Conservation (phyloP, 2,797 vertebrate species). For the Sebastes itinus region DNA sequence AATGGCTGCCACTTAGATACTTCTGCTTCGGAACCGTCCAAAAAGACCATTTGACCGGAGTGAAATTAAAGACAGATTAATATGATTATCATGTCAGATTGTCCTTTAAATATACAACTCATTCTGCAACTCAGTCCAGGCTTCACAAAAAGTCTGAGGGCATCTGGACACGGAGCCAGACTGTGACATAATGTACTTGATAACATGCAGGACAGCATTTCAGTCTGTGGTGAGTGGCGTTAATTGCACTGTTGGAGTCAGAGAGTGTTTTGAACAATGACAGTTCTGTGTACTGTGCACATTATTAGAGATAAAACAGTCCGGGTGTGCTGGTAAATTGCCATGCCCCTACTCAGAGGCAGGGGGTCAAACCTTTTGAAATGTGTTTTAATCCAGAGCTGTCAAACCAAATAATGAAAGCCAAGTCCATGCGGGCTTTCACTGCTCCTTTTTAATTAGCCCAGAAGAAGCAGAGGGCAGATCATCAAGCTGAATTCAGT, state of each 20-base stretch:
- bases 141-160: background rate
- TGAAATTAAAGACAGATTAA: background rate
- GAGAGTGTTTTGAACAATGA: conserved; percentile 44
- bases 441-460: conserved; percentile 73
- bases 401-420: conserved; percentile 59
- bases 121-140: background rate
- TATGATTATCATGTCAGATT: background rate
- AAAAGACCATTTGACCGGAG: background rate
- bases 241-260: conserved; percentile 37
- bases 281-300: conserved; percentile 36
- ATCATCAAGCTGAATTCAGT: conserved; percentile 53
- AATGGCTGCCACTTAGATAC: background rate
- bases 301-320: conserved; percentile 21
- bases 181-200: background rate
- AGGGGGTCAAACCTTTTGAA: conserved; percentile 34
- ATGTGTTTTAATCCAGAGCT: conserved; percentile 56
- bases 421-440: conserved; percentile 45
- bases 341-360: background rate
- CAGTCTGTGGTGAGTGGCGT: conserved; percentile 10
- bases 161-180: background rate
- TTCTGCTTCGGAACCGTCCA: background rate
- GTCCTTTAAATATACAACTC: background rate
- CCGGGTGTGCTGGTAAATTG: conserved; percentile 17
- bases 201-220: conserved; percentile 44
- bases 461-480: conserved; percentile 58